These are phyloP conservation scores for Aphidius colemani DNA, from an alignment of 2,888 invertebrate species.

Conservation along the genomic window DNA sequence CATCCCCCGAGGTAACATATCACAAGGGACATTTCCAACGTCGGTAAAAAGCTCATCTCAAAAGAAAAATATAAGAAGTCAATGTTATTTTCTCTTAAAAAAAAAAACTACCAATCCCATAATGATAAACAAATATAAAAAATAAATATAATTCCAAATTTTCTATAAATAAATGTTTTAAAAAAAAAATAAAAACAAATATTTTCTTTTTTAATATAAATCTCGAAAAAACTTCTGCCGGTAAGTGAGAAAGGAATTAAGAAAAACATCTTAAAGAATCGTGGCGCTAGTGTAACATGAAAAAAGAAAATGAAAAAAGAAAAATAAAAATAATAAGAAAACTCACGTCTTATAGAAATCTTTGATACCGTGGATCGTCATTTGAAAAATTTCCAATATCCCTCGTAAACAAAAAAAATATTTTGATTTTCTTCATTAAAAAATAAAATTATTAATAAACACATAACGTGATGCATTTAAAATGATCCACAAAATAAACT, in stretches of 20 bases:
- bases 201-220: conserved; percentile 15
- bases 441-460: too few relatives aligned
- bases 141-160: not conserved
- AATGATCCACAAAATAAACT: not conserved
- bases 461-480: too few relatives aligned
- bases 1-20: conserved; percentile 55
- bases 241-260: conserved; percentile 57
- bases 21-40: conserved; percentile 41
- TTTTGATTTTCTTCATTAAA: too few relatives aligned
- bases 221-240: conserved; percentile 41
- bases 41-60: conserved; percentile 46
- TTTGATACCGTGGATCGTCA: not conserved
- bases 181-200: conserved; percentile 13
- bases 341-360: not conserved
- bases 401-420: not conserved
- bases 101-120: not conserved
- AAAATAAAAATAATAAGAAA: conserved; percentile 40
- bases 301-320: conserved; percentile 38
- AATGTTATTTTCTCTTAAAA: not conserved
- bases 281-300: conserved; percentile 45
- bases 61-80: not conserved
- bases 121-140: too few relatives aligned
- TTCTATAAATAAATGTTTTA: not conserved
- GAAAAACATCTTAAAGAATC: conserved; percentile 54
- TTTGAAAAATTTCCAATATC: conserved; percentile 3